phyloP scores from a whole-genome alignment of 2,113 vertebrate species.

The Aramus guarauna region DNA sequence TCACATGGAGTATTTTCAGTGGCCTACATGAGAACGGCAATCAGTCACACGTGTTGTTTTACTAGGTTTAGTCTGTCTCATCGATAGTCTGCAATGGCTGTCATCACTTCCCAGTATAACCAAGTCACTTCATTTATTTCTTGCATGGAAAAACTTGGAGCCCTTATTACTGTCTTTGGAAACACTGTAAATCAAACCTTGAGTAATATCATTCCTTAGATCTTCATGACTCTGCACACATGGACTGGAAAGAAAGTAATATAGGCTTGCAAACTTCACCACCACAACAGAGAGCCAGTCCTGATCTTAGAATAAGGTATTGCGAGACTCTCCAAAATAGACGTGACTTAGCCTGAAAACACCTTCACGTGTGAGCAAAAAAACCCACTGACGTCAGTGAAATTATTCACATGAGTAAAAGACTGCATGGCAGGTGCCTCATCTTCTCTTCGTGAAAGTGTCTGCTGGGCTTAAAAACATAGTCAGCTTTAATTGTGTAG shows the following conservation, averaged over 20 bases:
- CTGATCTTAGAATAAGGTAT: not conserved
- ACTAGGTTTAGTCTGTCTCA: not conserved
- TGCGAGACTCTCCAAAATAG: not conserved
- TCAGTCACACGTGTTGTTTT: not conserved
- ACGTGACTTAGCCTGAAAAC: not conserved
- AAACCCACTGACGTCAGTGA: conserved; percentile 14
- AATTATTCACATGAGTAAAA: not conserved
- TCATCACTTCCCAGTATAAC: not conserved
- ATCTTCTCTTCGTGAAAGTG: not conserved
- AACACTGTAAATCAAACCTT: not conserved
- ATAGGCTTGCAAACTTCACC: not conserved
- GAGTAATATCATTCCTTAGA: not conserved
- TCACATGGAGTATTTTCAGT: not conserved
- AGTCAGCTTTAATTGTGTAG: not conserved
- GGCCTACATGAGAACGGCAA: not conserved
- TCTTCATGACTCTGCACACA: not conserved
- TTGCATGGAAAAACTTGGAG: not conserved
- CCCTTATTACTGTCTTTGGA: not conserved
- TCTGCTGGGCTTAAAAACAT: not conserved
- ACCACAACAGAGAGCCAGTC: not conserved
- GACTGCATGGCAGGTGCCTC: not conserved
- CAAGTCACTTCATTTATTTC: not conserved
- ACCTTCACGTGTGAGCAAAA: not conserved
- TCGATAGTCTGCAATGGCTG: not conserved
- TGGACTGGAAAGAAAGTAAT: not conserved